Evolutionary conservation across 2,797 vertebrate species (phyloP), one percentile per base, ranked within the genome.

Genomic region (Lagodon rhomboides): DNA sequence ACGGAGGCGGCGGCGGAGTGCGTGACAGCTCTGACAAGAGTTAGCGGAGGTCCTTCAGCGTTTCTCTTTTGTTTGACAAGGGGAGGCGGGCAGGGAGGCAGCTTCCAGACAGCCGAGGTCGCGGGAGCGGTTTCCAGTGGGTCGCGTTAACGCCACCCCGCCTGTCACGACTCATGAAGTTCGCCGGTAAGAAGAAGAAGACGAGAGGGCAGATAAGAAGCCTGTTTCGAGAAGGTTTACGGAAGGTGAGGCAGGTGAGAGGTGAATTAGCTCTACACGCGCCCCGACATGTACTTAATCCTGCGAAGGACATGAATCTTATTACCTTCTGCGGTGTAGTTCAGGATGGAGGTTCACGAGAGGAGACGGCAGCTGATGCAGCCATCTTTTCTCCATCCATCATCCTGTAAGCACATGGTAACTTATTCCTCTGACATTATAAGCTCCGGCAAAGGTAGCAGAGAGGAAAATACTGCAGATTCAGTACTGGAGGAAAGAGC

Each of bases 11-110:
- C 73, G 27, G 84, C 70, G 8, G 84, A 62, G 80, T 82, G 85
- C 74, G 63, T 92, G 92, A 93, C 91, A 92, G 91, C 87, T 92
- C 75, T 93, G 93, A 92, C 92, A 92, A 91, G 89, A 91, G 83
- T 88, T 87, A 84, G 82, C 73, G 50, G 80, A 87, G 90, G 90
- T 91, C 91, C 80, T 87, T 87, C 72, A 75, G 77, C 71, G 50
- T 55, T 81, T 79, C 79, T 80, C 79, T 75, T 85, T 66, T 73
- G 68, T 85, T 71, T 93, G 91, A 93, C 92, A 87, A 64, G 88
- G 69, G 75, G 87, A 77, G 84, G 85, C 78, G 17, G 83, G 83
- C 46, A 15, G 79, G 77, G 73, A 69, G 20, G 77, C 46, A 25
- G 71, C 75, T 70, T 7, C 62, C 3, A 69, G 88, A 87, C 87